Evolutionary conservation across 2,113 vertebrate genomes (phyloP).

Genomic region (Zingel zingel): DNA sequence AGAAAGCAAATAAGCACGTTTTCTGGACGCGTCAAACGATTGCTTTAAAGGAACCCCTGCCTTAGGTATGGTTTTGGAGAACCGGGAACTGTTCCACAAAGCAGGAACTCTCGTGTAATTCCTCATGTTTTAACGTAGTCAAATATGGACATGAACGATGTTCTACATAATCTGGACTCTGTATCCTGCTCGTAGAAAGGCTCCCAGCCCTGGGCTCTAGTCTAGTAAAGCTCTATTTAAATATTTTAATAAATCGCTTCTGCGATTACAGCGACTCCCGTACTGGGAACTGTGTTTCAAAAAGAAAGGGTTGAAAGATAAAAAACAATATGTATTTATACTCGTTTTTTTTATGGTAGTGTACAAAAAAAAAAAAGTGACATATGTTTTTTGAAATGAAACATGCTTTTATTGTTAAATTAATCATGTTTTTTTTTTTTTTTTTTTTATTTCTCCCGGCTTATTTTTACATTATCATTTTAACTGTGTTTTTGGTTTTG

Average conservation of each 20-base stretch:
- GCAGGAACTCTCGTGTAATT: constrained; percentile 1
- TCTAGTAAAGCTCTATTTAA: constrained; percentile 61
- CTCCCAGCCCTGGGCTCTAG: constrained; percentile 33
- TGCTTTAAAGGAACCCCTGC: constrained; percentile 11
- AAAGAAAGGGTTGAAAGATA: constrained; percentile 59
- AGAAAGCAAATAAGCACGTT: background rate
- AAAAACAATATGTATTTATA: constrained; percentile 76
- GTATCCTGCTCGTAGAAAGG: constrained; percentile 15
- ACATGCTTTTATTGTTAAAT: constrained; percentile 74
- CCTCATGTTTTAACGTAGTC: constrained; percentile 2
- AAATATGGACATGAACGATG: background rate
- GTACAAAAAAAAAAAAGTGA: constrained; percentile 75
- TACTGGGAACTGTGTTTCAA: constrained; percentile 59
- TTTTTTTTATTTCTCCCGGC: constrained; percentile 24
- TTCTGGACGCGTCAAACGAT: background rate
- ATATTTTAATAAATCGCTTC: constrained; percentile 38
- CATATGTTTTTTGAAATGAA: constrained; percentile 79
- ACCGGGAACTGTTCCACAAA: constrained; percentile 17
- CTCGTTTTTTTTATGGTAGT: constrained; percentile 74
- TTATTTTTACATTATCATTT: constrained; percentile 47
- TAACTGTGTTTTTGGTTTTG: background rate
- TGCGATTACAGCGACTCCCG: constrained; percentile 43
- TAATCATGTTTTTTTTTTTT: constrained; percentile 62
- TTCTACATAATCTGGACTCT: background rate
- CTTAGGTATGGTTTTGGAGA: constrained; percentile 53